Percentiles rank a stretch among this genome's conserved stretches.
phyloP scores from a whole-genome alignment of 2,797 vertebrate genomes.

The Cyclopterus lumpus region DNA sequence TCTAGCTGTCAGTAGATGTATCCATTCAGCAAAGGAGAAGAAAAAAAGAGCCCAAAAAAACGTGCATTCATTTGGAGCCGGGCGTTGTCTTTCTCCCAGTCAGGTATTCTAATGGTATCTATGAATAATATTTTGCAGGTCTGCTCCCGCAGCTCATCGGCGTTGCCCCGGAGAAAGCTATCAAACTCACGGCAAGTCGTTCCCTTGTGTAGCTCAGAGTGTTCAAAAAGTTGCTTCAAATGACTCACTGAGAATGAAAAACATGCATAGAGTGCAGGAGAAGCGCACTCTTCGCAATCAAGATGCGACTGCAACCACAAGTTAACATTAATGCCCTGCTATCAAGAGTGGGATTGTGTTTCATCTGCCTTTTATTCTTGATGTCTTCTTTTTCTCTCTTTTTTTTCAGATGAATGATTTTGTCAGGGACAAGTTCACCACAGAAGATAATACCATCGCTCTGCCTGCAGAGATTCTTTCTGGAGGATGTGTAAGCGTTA shows the following conservation, averaged over 20 bases:
- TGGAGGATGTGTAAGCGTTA: conserved; percentile 92
- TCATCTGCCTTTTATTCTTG: conserved; percentile 59
- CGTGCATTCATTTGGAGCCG: conserved; percentile 65
- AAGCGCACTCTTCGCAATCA: conserved; percentile 66
- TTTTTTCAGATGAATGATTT: conserved; percentile 93
- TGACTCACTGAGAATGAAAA: conserved; percentile 68
- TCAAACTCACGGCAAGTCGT: conserved; percentile 97
- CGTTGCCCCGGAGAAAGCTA: conserved; percentile 98
- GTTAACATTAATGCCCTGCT: conserved; percentile 73
- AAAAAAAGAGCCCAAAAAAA: conserved; percentile 54
- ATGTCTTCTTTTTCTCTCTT: conserved; percentile 10
- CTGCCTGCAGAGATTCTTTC: conserved; percentile 90
- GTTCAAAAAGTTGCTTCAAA: conserved; percentile 55
- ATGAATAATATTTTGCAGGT: conserved; percentile 90
- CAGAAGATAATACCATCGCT: conserved; percentile 88
- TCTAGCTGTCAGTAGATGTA: conserved; percentile 64
- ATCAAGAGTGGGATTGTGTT: conserved; percentile 61
- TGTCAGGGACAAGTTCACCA: conserved; percentile 96
- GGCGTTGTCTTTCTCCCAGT: conserved; percentile 48
- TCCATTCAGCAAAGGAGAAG: conserved; percentile 62
- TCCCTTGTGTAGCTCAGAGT: conserved; percentile 69
- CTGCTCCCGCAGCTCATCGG: conserved; percentile 97
- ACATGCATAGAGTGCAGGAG: conserved; percentile 49
- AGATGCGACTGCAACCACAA: conserved; percentile 65
- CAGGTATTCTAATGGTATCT: conserved; percentile 76